These are phyloP conservation scores for Pandemis heparana DNA, from an alignment of 2,888 invertebrate species.

Conservation along the genomic window DNA sequence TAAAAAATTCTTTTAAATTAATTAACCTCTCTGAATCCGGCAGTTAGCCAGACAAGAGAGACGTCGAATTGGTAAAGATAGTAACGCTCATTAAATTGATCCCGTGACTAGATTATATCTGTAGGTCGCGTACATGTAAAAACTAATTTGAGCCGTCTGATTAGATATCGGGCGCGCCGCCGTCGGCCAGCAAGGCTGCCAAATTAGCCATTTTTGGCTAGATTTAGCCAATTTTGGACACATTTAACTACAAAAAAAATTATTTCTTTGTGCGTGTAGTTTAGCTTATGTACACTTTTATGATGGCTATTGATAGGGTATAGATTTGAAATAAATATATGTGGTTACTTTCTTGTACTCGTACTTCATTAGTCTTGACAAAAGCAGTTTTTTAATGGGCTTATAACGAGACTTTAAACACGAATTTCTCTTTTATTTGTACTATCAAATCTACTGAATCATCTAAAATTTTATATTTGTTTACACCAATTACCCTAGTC, in stretches of 20 bases:
- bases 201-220: neutral
- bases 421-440: too few relatives aligned
- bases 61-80: slow-evolving; percentile 8
- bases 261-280: too few relatives aligned
- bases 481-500: too few relatives aligned
- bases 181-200: neutral
- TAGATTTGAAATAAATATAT: too few relatives aligned
- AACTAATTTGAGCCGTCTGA: slow-evolving; percentile 27
- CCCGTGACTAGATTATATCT: slow-evolving; percentile 22
- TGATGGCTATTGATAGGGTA: too few relatives aligned
- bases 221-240: neutral
- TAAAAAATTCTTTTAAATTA: neutral
- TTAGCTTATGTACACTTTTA: too few relatives aligned
- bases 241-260: neutral
- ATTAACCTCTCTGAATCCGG: neutral
- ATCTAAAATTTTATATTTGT: too few relatives aligned
- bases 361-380: too few relatives aligned
- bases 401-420: too few relatives aligned
- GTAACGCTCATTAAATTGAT: slow-evolving; percentile 26
- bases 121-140: slow-evolving; percentile 29
- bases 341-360: too few relatives aligned
- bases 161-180: slow-evolving; percentile 1
- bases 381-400: too few relatives aligned
- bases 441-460: too few relatives aligned
- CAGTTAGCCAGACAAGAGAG: neutral